Conservation (phyloP, 2,113 vertebrate species). For the Sturnus vulgaris region DNA sequence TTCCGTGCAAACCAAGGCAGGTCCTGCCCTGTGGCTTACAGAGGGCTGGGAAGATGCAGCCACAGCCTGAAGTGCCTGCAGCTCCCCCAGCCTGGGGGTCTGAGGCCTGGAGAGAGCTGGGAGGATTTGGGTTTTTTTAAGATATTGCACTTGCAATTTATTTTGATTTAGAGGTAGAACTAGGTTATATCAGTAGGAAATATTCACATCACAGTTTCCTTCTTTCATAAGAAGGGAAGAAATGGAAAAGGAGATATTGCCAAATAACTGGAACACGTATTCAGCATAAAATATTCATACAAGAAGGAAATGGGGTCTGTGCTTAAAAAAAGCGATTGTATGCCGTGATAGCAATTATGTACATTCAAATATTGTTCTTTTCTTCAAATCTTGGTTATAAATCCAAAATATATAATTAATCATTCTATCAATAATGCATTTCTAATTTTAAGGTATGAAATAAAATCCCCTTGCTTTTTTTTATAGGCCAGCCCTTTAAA, state of each 20-base stretch:
- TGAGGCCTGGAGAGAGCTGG: background rate
- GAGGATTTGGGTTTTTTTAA: background rate
- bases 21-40: background rate
- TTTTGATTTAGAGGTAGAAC: background rate
- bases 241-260: constrained; percentile 19
- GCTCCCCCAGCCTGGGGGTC: background rate
- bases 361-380: constrained; percentile 53
- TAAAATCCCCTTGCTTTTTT: constrained; percentile 27
- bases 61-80: background rate
- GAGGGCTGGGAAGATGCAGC: background rate
- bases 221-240: constrained; percentile 18
- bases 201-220: background rate
- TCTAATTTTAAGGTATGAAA: constrained; percentile 67
- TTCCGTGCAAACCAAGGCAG: background rate
- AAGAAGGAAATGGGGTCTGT: constrained; percentile 42
- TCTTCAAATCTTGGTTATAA: constrained; percentile 39
- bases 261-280: constrained; percentile 54
- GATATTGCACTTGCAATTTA: background rate
- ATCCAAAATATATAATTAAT: constrained; percentile 73
- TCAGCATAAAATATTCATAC: constrained; percentile 74
- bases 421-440: constrained; percentile 73
- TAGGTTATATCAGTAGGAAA: background rate
- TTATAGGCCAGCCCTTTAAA: constrained; percentile 3
- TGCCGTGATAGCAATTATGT: background rate
- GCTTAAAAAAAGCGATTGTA: constrained; percentile 42